phyloP scores from a whole-genome alignment of 2,888 invertebrate species.

The Vannuccia rotundouncinata region DNA sequence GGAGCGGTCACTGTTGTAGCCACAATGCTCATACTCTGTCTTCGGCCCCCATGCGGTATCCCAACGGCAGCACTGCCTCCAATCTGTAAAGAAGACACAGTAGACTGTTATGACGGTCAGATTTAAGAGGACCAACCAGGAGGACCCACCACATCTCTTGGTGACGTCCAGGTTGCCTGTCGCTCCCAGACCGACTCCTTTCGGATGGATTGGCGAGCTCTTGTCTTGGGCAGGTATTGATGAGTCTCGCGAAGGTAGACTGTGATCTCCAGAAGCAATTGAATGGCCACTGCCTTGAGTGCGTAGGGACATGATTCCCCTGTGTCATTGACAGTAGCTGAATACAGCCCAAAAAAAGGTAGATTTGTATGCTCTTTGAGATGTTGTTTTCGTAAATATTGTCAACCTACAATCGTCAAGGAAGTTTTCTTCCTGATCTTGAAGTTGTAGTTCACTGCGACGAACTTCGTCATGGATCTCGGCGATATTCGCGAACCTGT shows the following conservation, averaged over 20 bases:
- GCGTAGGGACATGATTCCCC: constrained; percentile 62
- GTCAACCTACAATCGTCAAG: constrained; percentile 83
- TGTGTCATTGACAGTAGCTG: constrained; percentile 53
- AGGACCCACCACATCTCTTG: too few species aligned
- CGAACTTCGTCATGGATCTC: constrained; percentile 54
- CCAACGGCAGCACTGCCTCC: too few species aligned
- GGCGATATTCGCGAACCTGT: constrained; percentile 50
- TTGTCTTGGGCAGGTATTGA: constrained; percentile 62
- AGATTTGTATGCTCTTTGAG: background rate
- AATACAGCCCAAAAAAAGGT: constrained; percentile 9
- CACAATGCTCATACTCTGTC: background rate
- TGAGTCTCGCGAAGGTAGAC: constrained; percentile 92
- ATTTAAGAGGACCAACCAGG: too few species aligned
- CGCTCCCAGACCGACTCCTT: constrained; percentile 51
- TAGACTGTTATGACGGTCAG: too few species aligned
- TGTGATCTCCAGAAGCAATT: constrained; percentile 90
- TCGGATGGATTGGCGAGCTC: constrained; percentile 49
- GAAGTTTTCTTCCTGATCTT: constrained; percentile 77
- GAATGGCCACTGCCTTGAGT: constrained; percentile 82
- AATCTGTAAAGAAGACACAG: too few species aligned
- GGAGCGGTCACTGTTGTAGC: background rate
- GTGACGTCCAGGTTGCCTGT: background rate
- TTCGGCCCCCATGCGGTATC: background rate
- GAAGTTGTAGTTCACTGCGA: constrained; percentile 55
- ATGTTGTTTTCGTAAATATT: too few species aligned